Conservation (phyloP, 2,113 vertebrate genomes). For the Gracilinanus agilis region DNA sequence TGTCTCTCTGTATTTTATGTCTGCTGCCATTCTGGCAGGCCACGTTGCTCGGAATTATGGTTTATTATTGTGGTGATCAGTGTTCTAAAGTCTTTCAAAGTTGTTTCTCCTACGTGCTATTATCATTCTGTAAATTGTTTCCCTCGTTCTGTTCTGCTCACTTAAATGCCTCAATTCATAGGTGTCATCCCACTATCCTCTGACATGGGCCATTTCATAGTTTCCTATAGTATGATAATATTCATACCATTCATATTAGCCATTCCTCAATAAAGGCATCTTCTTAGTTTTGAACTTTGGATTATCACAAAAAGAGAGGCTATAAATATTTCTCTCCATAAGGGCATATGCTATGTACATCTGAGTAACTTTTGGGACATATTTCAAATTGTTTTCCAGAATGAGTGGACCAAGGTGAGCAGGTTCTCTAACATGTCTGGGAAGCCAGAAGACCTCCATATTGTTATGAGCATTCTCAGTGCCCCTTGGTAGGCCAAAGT, state of each 20-base stretch:
- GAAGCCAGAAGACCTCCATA: neutral
- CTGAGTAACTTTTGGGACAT: neutral
- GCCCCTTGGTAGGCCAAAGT: neutral
- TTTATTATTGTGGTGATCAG: neutral
- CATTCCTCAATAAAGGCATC: neutral
- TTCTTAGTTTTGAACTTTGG: neutral
- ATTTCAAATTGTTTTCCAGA: neutral
- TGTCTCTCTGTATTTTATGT: neutral
- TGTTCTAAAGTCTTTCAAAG: neutral
- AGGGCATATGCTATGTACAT: neutral
- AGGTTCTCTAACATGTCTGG: neutral
- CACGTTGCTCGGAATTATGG: neutral
- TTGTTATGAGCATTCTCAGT: neutral
- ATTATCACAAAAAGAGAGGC: neutral
- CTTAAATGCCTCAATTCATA: neutral
- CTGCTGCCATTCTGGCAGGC: neutral
- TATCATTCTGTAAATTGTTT: neutral
- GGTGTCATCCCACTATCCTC: neutral
- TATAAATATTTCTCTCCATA: neutral
- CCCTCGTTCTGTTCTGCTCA: neutral
- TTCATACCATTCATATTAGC: neutral
- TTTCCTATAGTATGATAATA: neutral
- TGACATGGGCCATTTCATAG: neutral
- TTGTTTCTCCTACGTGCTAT: neutral
- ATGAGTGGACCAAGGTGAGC: neutral